Evolutionary conservation across 2,888 invertebrate species (phyloP), one percentile per base, ranked within the genome.

Genomic region (Dione juno): DNA sequence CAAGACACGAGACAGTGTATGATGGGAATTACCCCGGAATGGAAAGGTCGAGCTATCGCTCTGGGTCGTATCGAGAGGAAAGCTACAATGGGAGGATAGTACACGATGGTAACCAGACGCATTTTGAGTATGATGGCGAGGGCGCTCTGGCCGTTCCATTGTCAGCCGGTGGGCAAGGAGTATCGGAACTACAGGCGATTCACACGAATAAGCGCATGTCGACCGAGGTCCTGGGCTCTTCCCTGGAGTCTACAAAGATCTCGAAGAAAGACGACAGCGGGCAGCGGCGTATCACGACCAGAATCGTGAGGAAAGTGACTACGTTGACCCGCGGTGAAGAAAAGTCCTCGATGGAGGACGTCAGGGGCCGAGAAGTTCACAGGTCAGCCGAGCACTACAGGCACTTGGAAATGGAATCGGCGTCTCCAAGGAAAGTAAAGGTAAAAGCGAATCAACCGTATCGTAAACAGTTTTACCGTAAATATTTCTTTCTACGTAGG

Each of bases 261-360:
- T 96, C 96, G 86, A 95, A 96, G 88, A 95, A 95, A 84, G 96
- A 96, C 71, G 95, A 96, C 76, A 96, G 95, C 83, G 97, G 97
- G 50, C 95, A 96, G 83, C 94, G 97, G 74, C 95, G 97, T 77
- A 97, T 98, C 77, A 98, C 97, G 37, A 97, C 97, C 54, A 95
- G 97, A 83, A 97, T 98, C 75, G 96, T 98, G 66, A 94, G 97
- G 74, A 98, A 97, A 88, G 97, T 98, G 79, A 98, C 98, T 45
- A 98, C 98, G 2, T 86, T 98, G 77, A 97, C 97, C 74, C 94
- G 97, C 16, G 98, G 97, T 52, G 97, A 98, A 85, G 97, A 98
- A 86, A 95, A 96, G 79, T 95, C 95, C 74, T 94, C 94, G 40
- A 93, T 95, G 48, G 96, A 97, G 82, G 96, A 96, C 83, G 85